phyloP scores from a whole-genome alignment of 1,140 invertebrate species.

The Oedothorax gibbosus region DNA sequence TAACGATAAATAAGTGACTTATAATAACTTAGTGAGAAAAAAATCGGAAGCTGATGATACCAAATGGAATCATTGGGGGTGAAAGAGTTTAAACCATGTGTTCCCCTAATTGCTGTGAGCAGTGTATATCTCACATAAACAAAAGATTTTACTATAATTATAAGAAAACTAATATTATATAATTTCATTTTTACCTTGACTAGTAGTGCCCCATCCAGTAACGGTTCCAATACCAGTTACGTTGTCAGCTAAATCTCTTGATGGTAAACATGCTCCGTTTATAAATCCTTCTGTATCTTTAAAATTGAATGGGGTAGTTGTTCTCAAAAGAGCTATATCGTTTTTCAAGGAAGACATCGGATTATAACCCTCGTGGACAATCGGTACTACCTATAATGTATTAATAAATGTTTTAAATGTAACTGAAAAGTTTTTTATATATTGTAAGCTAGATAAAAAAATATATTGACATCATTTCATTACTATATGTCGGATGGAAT shows the following conservation, averaged over 20 bases:
- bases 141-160: too few relatives aligned
- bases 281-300: slow-evolving; percentile 75
- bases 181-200: slow-evolving; percentile 32
- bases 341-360: slow-evolving; percentile 63
- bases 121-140: too few relatives aligned
- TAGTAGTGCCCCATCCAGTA: slow-evolving; percentile 54
- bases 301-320: slow-evolving; percentile 68
- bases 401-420: not conserved
- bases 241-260: slow-evolving; percentile 71
- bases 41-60: not conserved
- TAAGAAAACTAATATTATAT: too few relatives aligned
- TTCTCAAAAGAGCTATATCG: slow-evolving; percentile 66
- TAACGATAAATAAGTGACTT: too few relatives aligned
- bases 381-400: slow-evolving; percentile 25
- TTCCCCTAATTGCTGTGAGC: too few relatives aligned
- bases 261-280: slow-evolving; percentile 88
- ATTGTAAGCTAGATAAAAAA: too few relatives aligned
- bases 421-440: too few relatives aligned
- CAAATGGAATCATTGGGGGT: too few relatives aligned
- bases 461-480: too few relatives aligned
- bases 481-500: too few relatives aligned
- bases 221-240: slow-evolving; percentile 28
- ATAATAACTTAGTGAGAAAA: not conserved
- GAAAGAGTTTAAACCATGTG: too few relatives aligned
- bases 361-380: slow-evolving; percentile 64